A percentile compares a stretch with the other conserved stretches of the same genome.
Conservation (phyloP, 2,888 invertebrate genomes). For the Nemotelus pantherinus region DNA sequence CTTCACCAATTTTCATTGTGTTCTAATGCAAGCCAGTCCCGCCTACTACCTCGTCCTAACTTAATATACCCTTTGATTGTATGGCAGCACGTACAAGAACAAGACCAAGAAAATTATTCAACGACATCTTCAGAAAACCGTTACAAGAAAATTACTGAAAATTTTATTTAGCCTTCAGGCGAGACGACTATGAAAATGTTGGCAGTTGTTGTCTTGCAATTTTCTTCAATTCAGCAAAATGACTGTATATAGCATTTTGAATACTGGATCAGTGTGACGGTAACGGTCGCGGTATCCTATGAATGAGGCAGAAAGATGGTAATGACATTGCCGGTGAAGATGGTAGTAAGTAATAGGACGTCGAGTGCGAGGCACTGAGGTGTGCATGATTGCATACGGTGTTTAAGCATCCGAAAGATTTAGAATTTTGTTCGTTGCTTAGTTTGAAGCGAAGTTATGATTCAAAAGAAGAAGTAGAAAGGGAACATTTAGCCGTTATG, state of each 20-base stretch:
- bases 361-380: slow-evolving; percentile 3
- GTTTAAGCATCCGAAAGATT: no score
- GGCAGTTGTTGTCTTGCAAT: neutral
- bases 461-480: no score
- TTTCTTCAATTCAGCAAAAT: slow-evolving; percentile 21
- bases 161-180: neutral
- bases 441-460: no score
- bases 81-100: neutral
- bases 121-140: slow-evolving; percentile 5
- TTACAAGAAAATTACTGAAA: slow-evolving; percentile 27
- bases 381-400: slow-evolving; percentile 9
- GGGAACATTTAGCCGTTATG: no score
- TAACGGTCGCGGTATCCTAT: neutral
- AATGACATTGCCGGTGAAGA: neutral
- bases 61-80: no score
- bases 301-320: no score
- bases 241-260: slow-evolving; percentile 1
- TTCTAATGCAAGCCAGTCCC: no score
- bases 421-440: no score
- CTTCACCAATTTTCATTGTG: slow-evolving; percentile 9
- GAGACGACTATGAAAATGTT: no score
- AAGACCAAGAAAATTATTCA: neutral
- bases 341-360: neutral
- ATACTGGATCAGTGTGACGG: neutral
- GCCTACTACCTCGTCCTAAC: no score